These are phyloP conservation scores for Leguminivora glycinivorella DNA, from an alignment of 1,140 invertebrate species.

Conservation along the genomic window DNA sequence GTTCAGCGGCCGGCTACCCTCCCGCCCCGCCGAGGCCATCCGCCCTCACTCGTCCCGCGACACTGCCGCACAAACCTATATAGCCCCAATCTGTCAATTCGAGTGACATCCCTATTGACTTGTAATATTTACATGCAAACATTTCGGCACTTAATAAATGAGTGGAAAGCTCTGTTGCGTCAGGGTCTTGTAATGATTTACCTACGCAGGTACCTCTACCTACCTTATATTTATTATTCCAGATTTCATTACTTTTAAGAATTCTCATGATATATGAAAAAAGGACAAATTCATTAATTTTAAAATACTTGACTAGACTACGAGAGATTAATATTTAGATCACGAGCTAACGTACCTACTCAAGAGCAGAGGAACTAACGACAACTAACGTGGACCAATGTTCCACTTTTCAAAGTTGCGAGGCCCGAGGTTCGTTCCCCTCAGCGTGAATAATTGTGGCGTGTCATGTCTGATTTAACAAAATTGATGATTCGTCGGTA, in stretches of 20 bases:
- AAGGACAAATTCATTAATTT: too few species aligned
- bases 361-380: too few species aligned
- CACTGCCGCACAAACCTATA: slow-evolving; percentile 11
- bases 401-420: not conserved
- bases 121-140: not conserved
- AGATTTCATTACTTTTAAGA: too few species aligned
- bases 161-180: not conserved
- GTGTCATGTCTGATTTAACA: not conserved
- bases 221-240: too few species aligned
- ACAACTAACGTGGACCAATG: not conserved
- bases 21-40: slow-evolving; percentile 29
- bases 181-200: too few species aligned
- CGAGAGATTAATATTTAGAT: too few species aligned
- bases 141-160: not conserved
- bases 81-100: slow-evolving; percentile 8
- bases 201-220: too few species aligned
- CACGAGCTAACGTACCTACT: too few species aligned
- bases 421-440: not conserved
- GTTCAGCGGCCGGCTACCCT: slow-evolving; percentile 63
- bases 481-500: not conserved
- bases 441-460: not conserved
- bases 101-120: slow-evolving; percentile 19
- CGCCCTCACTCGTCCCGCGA: slow-evolving; percentile 13
- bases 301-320: too few species aligned
- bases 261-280: too few species aligned